phyloP scores from a whole-genome alignment of 2,797 vertebrate species.

The Anisognathus igniventris region DNA sequence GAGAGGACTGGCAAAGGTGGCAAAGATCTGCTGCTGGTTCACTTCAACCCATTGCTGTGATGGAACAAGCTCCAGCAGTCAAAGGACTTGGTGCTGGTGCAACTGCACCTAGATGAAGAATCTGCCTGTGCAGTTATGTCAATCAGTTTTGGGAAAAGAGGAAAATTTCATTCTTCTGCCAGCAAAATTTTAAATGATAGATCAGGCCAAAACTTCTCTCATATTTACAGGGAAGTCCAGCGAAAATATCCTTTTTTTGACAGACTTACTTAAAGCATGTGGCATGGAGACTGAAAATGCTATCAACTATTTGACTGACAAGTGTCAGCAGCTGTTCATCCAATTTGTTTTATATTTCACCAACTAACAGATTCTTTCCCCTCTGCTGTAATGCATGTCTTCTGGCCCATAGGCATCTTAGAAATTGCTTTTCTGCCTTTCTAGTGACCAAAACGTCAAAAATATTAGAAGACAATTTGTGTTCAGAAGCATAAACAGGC shows the following conservation, averaged over 20 bases:
- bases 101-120: constrained; percentile 45
- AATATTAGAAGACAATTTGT: constrained; percentile 47
- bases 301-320: constrained; percentile 72
- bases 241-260: constrained; percentile 65
- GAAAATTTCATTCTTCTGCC: constrained; percentile 48
- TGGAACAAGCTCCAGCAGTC: neutral
- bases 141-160: constrained; percentile 33
- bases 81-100: constrained; percentile 51
- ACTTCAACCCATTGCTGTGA: neutral
- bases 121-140: constrained; percentile 59
- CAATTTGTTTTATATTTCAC: constrained; percentile 71
- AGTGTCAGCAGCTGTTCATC: constrained; percentile 72
- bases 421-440: constrained; percentile 49
- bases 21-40: constrained; percentile 26
- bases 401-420: constrained; percentile 57
- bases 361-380: constrained; percentile 62
- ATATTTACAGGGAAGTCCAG: constrained; percentile 65
- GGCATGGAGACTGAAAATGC: constrained; percentile 70
- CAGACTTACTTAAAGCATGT: constrained; percentile 67
- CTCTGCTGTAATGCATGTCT: constrained; percentile 56
- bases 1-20: neutral
- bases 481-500: constrained; percentile 49
- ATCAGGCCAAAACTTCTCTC: constrained; percentile 67
- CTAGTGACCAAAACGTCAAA: constrained; percentile 54
- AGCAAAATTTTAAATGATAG: constrained; percentile 59